phyloP scores from a whole-genome alignment of 2,888 invertebrate species.

The Busseola fusca region DNA sequence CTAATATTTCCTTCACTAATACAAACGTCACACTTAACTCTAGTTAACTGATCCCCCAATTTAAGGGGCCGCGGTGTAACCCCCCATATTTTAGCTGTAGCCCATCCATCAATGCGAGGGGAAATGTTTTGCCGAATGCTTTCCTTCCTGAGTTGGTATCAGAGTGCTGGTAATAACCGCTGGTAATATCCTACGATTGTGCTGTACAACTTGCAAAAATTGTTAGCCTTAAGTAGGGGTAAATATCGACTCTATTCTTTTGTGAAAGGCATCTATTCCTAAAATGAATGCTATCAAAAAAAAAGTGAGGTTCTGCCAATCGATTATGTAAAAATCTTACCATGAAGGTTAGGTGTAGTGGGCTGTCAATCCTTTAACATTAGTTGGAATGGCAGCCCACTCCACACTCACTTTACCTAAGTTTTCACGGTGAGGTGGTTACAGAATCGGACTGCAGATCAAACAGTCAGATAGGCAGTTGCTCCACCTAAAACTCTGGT shows the following conservation, averaged over 20 bases:
- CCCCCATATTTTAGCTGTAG: constrained; percentile 39
- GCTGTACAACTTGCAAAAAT: constrained; percentile 59
- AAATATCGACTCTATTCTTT: not conserved
- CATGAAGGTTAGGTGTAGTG: too few relatives aligned
- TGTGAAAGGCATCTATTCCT: not conserved
- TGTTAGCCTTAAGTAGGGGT: not conserved
- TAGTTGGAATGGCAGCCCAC: too few relatives aligned
- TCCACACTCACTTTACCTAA: too few relatives aligned
- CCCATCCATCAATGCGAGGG: constrained; percentile 69
- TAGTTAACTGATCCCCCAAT: constrained; percentile 27
- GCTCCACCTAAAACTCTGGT: too few relatives aligned
- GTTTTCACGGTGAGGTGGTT: too few relatives aligned
- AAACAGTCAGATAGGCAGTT: too few relatives aligned
- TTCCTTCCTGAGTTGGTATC: constrained; percentile 69
- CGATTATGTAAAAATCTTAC: too few relatives aligned
- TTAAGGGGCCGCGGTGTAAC: constrained; percentile 37
- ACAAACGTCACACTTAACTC: constrained; percentile 19
- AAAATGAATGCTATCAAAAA: not conserved
- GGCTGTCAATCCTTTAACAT: too few relatives aligned
- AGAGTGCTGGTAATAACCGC: constrained; percentile 66
- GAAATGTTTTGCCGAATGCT: constrained; percentile 70
- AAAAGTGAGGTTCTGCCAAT: too few relatives aligned
- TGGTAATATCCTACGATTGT: constrained; percentile 60
- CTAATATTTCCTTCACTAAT: not conserved
- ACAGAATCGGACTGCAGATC: too few relatives aligned